A percentile compares a stretch with the other conserved stretches of the same genome.
Evolutionary conservation across 2,113 vertebrate genomes (phyloP).

Genomic region (Syrmaticus mikado): DNA sequence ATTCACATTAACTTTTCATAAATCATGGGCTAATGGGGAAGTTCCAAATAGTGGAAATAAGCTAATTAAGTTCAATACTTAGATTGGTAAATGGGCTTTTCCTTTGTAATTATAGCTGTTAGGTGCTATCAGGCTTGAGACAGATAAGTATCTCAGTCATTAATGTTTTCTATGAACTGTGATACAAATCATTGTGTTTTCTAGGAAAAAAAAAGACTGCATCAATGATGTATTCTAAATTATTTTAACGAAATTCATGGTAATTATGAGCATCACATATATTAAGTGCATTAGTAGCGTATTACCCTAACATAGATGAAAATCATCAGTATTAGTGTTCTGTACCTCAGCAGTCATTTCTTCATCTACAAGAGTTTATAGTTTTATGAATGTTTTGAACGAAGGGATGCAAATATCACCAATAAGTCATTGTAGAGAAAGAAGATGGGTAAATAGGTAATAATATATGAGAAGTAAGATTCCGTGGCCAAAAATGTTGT

Average conservation of each 20-base stretch:
- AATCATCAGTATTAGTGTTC: neutral
- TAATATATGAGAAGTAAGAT: neutral
- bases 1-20: constrained; percentile 19
- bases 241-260: neutral
- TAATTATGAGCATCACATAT: neutral
- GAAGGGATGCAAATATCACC: neutral
- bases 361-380: neutral
- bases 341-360: neutral
- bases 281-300: neutral
- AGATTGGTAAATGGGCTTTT: neutral
- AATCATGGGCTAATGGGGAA: neutral
- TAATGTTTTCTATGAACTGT: neutral
- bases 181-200: neutral
- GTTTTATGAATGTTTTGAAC: neutral
- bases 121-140: neutral
- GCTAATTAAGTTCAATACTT: constrained; percentile 21
- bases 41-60: constrained; percentile 8
- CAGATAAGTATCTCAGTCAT: neutral
- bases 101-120: neutral
- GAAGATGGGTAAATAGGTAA: neutral
- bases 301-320: neutral
- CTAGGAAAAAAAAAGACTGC: neutral
- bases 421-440: neutral
- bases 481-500: neutral
- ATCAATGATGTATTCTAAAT: neutral